phyloP scores from a whole-genome alignment of 2,797 vertebrate genomes.

The Nasua narica region DNA sequence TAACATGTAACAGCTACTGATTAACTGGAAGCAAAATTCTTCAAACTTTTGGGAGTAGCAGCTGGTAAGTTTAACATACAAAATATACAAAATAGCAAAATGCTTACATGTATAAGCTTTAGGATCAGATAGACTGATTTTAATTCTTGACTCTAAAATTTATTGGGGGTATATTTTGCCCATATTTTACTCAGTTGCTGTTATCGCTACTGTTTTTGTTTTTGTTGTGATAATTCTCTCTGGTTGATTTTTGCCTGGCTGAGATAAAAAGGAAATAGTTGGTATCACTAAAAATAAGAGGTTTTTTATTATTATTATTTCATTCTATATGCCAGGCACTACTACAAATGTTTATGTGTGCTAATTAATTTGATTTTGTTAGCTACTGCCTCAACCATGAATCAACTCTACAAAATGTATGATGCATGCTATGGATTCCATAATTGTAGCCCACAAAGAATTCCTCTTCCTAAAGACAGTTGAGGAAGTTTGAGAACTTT shows the following conservation, averaged over 20 bases:
- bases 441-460: neutral
- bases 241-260: neutral
- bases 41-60: neutral
- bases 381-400: neutral
- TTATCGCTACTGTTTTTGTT: neutral
- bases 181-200: neutral
- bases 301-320: neutral
- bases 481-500: neutral
- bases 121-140: neutral
- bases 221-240: neutral
- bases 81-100: neutral
- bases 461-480: neutral
- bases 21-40: neutral
- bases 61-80: neutral
- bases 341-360: neutral
- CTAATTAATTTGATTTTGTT: neutral
- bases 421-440: neutral
- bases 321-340: neutral
- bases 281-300: neutral
- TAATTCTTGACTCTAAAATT: constrained; percentile 3
- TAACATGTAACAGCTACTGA: neutral
- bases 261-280: neutral
- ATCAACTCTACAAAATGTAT: neutral
- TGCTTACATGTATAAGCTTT: neutral
- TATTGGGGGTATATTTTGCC: neutral